phyloP scores from a whole-genome alignment of 2,797 vertebrate genomes.

The Lophotriccus pileatus region DNA sequence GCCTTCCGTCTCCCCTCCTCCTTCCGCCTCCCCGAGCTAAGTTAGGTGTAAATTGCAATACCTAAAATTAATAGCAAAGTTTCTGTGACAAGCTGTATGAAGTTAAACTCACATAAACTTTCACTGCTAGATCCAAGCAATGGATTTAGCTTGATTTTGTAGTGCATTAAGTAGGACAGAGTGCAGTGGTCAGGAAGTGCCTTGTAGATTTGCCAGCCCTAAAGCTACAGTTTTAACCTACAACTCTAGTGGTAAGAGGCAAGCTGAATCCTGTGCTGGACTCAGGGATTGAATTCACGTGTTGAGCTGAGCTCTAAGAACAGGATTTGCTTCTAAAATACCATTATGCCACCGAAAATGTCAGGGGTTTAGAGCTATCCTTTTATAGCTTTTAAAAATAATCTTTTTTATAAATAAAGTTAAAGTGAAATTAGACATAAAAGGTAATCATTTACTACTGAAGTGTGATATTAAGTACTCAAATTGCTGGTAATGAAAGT shows the following conservation, averaged over 20 bases:
- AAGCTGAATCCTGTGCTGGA: not conserved
- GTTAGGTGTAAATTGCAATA: not conserved
- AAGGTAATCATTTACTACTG: not conserved
- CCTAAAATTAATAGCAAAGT: not conserved
- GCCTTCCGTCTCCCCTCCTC: not conserved
- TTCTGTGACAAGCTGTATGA: not conserved
- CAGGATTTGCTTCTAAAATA: not conserved
- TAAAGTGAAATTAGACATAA: constrained; percentile 30
- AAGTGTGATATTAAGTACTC: constrained; percentile 37
- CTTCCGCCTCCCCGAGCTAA: not conserved
- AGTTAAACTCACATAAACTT: not conserved
- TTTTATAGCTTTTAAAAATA: constrained; percentile 21
- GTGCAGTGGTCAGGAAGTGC: not conserved
- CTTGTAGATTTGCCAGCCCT: not conserved
- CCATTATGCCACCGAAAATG: not conserved
- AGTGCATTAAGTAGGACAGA: not conserved
- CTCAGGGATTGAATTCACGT: not conserved
- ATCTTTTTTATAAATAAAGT: constrained; percentile 13
- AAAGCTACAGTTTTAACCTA: not conserved
- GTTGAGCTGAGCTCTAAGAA: not conserved
- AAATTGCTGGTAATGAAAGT: not conserved
- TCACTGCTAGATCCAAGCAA: not conserved
- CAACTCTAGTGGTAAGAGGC: not conserved
- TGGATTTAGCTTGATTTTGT: not conserved
- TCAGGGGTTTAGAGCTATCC: not conserved